Evolutionary conservation across 2,113 vertebrate species (phyloP), one percentile per base, ranked within the genome.

Genomic region (Penelope pileata): DNA sequence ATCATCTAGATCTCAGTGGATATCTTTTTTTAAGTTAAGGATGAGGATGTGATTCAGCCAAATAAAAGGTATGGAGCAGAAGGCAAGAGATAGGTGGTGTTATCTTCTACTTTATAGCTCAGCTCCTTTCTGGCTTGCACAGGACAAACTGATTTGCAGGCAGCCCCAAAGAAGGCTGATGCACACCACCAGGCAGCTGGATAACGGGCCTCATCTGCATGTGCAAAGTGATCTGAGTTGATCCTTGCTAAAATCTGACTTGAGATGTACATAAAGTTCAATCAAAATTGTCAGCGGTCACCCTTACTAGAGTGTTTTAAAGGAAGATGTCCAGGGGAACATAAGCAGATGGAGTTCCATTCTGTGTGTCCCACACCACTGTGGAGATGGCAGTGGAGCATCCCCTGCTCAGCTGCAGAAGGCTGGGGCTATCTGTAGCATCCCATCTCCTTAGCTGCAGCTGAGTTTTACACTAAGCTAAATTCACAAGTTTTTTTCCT

Each of bases 321-420:
- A 51, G 32, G 6, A 47, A 6, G 36, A 16, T 30, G 43, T 56
- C n/a, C 77, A 60, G 32, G 24, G 29, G 38, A 78, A 17, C 2
- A 12, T 23, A 16, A 67, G 17, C 5, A 22, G 82, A 53, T 3
- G 3, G 19, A n/a, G 27, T 32, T 15, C 66, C 34, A 50, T 12
- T 17, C 40, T 32, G 40, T 6, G 16, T 0, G 0, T 29, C 40
- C 14, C 13, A 16, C 45, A 6, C 9, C 1, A 2, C 40, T 3
- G 22, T n/a, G 73, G 53, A 42, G 43, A 32, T 5, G 26, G n/a
- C 60, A 15, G 18, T 14, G 59, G 29, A 74, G 26, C 47, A 40
- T 38, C 60, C 23, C 30, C 38, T 27, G 10, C n/a, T 27, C 47
- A 4, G 32, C 23, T 23, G 12, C 30, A 62, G 59, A 47, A 77